phyloP scores from a whole-genome alignment of 2,888 invertebrate species.

The Drosophila aldrichi region DNA sequence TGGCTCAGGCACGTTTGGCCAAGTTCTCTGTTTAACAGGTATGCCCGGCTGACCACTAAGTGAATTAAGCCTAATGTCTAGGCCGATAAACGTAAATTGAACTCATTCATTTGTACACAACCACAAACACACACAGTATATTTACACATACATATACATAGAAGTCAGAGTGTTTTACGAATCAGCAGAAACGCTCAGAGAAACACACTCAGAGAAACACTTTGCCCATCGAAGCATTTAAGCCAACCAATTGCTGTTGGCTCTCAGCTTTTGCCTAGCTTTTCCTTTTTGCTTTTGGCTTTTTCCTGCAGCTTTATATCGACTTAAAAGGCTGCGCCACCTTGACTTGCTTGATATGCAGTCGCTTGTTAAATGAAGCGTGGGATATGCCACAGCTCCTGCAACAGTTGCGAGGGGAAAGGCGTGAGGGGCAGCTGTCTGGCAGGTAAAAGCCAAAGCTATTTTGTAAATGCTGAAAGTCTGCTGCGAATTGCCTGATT shows the following conservation, averaged over 20 bases:
- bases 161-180: conserved; percentile 32
- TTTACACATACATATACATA: conserved; percentile 1
- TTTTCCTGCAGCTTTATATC: conserved; percentile 26
- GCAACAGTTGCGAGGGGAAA: conserved; percentile 35
- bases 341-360: conserved; percentile 24
- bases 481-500: conserved; percentile 63
- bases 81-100: conserved; percentile 54
- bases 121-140: conserved; percentile 5
- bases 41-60: conserved; percentile 39
- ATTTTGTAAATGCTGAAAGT: conserved; percentile 48
- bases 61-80: conserved; percentile 57
- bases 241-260: conserved; percentile 62
- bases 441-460: conserved; percentile 33
- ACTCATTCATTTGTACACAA: conserved; percentile 33
- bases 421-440: background rate
- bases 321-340: conserved; percentile 51
- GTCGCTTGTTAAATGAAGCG: conserved; percentile 60
- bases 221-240: conserved; percentile 64
- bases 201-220: conserved; percentile 45
- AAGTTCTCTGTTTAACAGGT: background rate
- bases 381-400: conserved; percentile 48
- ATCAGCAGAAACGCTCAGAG: conserved; percentile 17
- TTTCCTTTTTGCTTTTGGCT: background rate
- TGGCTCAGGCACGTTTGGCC: conserved; percentile 6
- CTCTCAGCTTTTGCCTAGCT: background rate